phyloP scores from a whole-genome alignment of 2,888 invertebrate species.

The Ennomos fuscantarius region DNA sequence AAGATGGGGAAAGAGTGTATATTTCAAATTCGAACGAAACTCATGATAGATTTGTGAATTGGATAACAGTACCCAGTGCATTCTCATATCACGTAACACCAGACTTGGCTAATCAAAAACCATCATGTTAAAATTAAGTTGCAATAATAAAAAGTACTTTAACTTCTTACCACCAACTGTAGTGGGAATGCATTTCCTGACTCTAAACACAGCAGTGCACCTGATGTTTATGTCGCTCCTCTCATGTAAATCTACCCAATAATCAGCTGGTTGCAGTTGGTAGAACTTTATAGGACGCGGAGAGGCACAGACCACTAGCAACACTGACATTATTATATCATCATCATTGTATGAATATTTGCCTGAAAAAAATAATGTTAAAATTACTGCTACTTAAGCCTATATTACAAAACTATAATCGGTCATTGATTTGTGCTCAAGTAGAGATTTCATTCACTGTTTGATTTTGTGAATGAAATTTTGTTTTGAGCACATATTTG shows the following conservation, averaged over 20 bases:
- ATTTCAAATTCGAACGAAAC: too few species aligned
- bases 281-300: slow-evolving; percentile 69
- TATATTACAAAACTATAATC: not conserved
- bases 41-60: too few species aligned
- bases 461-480: too few species aligned
- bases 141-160: too few species aligned
- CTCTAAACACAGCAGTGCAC: slow-evolving; percentile 74
- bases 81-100: too few species aligned
- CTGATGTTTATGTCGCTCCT: slow-evolving; percentile 67
- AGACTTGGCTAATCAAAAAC: too few species aligned
- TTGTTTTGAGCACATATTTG: too few species aligned
- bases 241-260: slow-evolving; percentile 73
- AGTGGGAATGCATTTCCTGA: slow-evolving; percentile 76
- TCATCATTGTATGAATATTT: slow-evolving; percentile 76
- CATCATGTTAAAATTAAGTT: too few species aligned
- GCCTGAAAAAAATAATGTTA: slow-evolving; percentile 53
- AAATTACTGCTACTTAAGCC: not conserved
- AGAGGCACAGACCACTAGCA: slow-evolving; percentile 72
- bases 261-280: slow-evolving; percentile 61
- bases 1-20: too few species aligned
- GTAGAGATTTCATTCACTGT: too few species aligned
- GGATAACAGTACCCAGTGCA: too few species aligned
- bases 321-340: slow-evolving; percentile 71
- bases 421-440: too few species aligned
- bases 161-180: slow-evolving; percentile 64